phyloP scores from a whole-genome alignment of 2,888 invertebrate genomes.

The Lasioglossum morio region DNA sequence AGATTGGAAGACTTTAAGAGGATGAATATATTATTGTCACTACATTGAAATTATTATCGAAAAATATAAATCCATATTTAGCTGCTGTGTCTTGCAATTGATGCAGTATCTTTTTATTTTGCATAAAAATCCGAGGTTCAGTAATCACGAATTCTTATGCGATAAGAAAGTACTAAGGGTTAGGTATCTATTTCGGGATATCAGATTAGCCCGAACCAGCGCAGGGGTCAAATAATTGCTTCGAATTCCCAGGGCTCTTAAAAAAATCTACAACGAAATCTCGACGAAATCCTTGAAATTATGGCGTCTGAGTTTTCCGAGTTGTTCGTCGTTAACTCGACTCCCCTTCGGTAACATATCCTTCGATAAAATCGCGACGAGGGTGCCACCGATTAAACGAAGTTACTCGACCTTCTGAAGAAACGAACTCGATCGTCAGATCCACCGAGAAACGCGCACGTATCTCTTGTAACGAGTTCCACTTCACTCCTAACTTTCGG shows the following conservation, averaged over 20 bases:
- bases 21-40: no score
- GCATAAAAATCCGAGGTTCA: no score
- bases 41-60: no score
- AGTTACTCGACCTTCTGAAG: constrained; percentile 37
- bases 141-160: not conserved
- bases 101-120: no score
- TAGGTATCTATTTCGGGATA: not conserved
- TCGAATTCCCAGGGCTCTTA: not conserved
- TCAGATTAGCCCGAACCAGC: not conserved
- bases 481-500: constrained; percentile 22
- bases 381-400: constrained; percentile 45
- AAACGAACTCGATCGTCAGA: constrained; percentile 23
- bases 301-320: constrained; percentile 24
- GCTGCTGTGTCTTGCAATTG: no score
- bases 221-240: constrained; percentile 17
- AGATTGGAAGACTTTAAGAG: no score
- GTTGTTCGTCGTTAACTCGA: constrained; percentile 24
- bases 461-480: constrained; percentile 26
- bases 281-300: constrained; percentile 33
- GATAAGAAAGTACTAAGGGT: not conserved
- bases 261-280: not conserved
- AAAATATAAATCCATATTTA: no score
- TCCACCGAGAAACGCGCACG: constrained; percentile 6
- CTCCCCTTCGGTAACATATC: constrained; percentile 27
- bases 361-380: constrained; percentile 47